Evolutionary conservation across 2,797 vertebrate species (phyloP).

Genomic region (Epinephelus awoara): DNA sequence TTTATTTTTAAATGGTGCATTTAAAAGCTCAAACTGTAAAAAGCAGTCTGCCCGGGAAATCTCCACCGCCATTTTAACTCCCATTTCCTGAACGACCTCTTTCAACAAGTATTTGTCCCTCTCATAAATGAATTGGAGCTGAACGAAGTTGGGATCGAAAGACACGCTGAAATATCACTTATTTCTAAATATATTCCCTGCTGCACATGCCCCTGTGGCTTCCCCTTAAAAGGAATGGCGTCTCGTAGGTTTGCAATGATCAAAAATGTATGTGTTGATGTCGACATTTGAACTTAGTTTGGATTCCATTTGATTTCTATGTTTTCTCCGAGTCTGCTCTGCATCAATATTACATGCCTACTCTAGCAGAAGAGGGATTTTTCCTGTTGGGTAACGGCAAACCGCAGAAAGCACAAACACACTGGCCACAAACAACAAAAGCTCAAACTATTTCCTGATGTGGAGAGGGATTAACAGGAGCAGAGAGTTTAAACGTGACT

Average conservation of each 20-base stretch:
- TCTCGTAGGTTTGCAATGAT: conserved; percentile 74
- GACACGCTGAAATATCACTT: conserved; percentile 78
- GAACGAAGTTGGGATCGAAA: conserved; percentile 68
- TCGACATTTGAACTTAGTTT: conserved; percentile 82
- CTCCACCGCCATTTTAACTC: conserved; percentile 64
- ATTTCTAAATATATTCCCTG: conserved; percentile 80
- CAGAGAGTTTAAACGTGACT: conserved; percentile 6
- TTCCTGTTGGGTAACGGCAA: conserved; percentile 57
- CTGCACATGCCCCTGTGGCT: conserved; percentile 61
- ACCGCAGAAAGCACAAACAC: conserved; percentile 73
- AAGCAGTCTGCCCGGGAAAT: conserved; percentile 61
- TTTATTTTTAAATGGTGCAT: conserved; percentile 64
- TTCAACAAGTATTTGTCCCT: conserved; percentile 77
- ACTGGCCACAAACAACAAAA: conserved; percentile 72
- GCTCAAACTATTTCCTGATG: conserved; percentile 72
- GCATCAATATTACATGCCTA: conserved; percentile 85
- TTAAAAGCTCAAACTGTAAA: conserved; percentile 69
- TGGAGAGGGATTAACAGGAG: conserved; percentile 42
- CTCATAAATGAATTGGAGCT: conserved; percentile 79
- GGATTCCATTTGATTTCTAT: conserved; percentile 82
- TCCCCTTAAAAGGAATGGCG: conserved; percentile 69
- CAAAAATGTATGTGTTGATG: conserved; percentile 83
- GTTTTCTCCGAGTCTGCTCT: conserved; percentile 74
- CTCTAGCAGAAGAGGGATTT: conserved; percentile 65
- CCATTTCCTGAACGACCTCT: conserved; percentile 76